Evolutionary conservation across 2,113 vertebrate species (phyloP).

Genomic region (Protobothrops flavoviridis): DNA sequence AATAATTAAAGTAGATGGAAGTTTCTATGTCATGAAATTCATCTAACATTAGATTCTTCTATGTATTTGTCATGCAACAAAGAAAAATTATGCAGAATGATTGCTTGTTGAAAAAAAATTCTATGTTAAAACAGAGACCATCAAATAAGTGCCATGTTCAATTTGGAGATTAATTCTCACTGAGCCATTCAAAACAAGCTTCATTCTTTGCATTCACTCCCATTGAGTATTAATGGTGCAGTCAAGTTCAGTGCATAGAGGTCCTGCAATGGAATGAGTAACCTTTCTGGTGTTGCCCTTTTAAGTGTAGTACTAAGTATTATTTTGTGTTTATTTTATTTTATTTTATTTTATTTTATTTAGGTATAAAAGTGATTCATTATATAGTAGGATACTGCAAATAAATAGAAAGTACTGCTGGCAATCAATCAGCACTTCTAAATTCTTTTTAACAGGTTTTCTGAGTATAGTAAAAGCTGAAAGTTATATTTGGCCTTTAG

Average conservation of each 20-base stretch:
- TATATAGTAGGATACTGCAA: not conserved
- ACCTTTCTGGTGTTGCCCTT: not conserved
- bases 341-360: not conserved
- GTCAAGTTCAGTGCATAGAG: not conserved
- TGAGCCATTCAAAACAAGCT: not conserved
- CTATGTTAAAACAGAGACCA: not conserved
- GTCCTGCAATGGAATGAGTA: not conserved
- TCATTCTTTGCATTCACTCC: not conserved
- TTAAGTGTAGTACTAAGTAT: not conserved
- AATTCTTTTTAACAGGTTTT: not conserved
- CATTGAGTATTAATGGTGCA: not conserved
- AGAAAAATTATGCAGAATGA: not conserved
- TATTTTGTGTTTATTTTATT: not conserved
- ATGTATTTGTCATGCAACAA: not conserved
- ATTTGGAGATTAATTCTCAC: not conserved
- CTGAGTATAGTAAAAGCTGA: not conserved
- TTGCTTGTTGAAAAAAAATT: conserved; percentile 1
- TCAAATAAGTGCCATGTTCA: not conserved
- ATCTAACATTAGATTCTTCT: not conserved
- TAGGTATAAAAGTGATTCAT: not conserved
- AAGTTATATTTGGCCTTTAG: not conserved
- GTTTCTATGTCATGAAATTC: not conserved
- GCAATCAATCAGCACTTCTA: not conserved
- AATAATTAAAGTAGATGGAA: conserved; percentile 34
- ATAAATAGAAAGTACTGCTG: too few relatives aligned